phyloP scores from a whole-genome alignment of 2,888 invertebrate genomes.

The Cheilosia grossa region DNA sequence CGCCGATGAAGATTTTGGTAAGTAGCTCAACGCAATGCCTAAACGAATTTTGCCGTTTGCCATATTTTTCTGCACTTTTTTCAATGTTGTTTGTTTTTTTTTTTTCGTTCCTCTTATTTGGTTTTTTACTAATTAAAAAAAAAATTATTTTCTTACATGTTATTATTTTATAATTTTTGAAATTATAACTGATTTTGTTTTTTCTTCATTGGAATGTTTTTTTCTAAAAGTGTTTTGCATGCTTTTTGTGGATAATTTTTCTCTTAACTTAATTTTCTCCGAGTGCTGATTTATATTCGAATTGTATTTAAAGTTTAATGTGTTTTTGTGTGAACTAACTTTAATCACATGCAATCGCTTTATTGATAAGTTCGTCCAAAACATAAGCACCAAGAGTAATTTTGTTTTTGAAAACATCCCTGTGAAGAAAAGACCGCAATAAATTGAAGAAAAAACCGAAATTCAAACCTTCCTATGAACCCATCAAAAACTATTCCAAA shows the following conservation, averaged over 20 bases:
- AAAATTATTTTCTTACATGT: conserved; percentile 39
- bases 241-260: conserved; percentile 51
- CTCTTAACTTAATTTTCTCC: neutral
- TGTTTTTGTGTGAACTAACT: conserved; percentile 25
- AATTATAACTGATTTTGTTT: conserved; percentile 63
- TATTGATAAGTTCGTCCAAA: conserved; percentile 25
- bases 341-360: neutral
- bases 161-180: conserved; percentile 74
- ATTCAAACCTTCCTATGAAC: neutral
- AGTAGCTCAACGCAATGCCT: conserved; percentile 70
- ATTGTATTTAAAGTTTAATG: too few species aligned
- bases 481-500: conserved; percentile 28
- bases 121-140: conserved; percentile 74
- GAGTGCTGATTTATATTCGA: conserved; percentile 8
- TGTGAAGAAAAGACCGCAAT: conserved; percentile 8
- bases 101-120: conserved; percentile 77
- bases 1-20: conserved; percentile 80
- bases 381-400: conserved; percentile 43
- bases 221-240: conserved; percentile 58
- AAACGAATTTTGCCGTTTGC: conserved; percentile 16
- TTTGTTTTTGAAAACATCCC: conserved; percentile 42
- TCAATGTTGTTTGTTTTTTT: conserved; percentile 69
- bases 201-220: conserved; percentile 73
- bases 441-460: conserved; percentile 4
- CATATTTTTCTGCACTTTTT: conserved; percentile 66